Conservation (phyloP, 2,888 invertebrate genomes). For the Augiades crinisus region DNA sequence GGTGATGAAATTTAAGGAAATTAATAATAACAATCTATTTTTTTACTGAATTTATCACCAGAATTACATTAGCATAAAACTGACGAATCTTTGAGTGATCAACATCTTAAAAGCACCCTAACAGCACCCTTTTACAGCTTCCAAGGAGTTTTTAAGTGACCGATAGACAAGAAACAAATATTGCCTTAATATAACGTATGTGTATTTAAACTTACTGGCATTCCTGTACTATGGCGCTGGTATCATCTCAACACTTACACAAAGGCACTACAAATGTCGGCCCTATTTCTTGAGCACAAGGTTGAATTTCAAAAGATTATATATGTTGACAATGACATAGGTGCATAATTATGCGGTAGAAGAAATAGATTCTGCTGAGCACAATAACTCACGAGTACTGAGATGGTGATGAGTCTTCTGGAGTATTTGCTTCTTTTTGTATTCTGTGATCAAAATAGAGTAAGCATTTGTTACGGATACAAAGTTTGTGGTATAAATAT, state of each 20-base stretch:
- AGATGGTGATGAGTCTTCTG: not conserved
- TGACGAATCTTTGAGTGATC: too few relatives aligned
- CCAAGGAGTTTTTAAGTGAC: too few relatives aligned
- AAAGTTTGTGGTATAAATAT: too few relatives aligned
- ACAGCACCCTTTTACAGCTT: too few relatives aligned
- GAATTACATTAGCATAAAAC: too few relatives aligned
- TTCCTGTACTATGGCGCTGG: not conserved
- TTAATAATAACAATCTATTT: too few relatives aligned
- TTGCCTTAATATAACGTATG: too few relatives aligned
- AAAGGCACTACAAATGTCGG: not conserved
- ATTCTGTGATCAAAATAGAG: not conserved
- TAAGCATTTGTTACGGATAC: too few relatives aligned
- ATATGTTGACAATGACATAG: not conserved
- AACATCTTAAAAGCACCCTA: too few relatives aligned
- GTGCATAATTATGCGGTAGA: slow-evolving; percentile 1
- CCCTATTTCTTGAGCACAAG: not conserved
- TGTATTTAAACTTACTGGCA: not conserved
- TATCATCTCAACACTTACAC: not conserved
- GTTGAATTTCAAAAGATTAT: not conserved
- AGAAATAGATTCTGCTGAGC: slow-evolving; percentile 10
- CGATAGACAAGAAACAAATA: too few relatives aligned
- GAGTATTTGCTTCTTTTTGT: not conserved
- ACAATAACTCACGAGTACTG: slow-evolving; percentile 2
- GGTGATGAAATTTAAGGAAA: too few relatives aligned
- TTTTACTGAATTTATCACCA: too few relatives aligned